These are phyloP conservation scores for Asarcornis scutulata DNA, from an alignment of 2,113 vertebrate genomes.

Conservation along the genomic window DNA sequence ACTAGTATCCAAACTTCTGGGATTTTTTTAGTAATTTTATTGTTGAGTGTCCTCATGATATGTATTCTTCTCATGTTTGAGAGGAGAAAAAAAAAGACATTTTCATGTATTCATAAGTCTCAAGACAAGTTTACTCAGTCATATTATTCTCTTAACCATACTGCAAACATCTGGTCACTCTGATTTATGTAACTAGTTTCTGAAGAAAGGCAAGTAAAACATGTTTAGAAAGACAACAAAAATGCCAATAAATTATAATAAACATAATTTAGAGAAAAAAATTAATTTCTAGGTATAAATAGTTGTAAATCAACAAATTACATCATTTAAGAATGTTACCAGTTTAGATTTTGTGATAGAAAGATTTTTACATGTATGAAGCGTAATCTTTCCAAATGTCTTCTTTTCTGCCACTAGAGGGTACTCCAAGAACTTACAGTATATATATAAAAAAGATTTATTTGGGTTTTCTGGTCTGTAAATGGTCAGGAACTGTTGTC, in stretches of 20 bases:
- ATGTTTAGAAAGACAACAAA: neutral
- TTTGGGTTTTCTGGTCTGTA: neutral
- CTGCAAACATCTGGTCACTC: neutral
- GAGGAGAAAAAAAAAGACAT: neutral
- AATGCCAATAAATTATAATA: constrained; percentile 65
- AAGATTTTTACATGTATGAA: neutral
- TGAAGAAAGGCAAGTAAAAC: neutral
- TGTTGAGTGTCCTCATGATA: neutral
- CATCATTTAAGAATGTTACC: neutral
- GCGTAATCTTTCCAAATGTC: neutral
- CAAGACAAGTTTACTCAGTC: neutral
- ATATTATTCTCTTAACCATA: neutral
- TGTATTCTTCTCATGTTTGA: neutral
- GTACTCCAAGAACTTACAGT: constrained; percentile 63
- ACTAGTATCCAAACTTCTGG: neutral
- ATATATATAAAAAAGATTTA: neutral
- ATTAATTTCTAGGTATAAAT: constrained; percentile 51
- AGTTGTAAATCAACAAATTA: neutral
- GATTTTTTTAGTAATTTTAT: neutral
- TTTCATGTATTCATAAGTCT: neutral
- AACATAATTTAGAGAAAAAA: constrained; percentile 60
- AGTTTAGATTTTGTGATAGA: neutral
- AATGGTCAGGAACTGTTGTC: neutral
- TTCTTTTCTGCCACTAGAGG: constrained; percentile 68
- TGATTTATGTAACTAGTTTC: neutral